These are phyloP conservation scores for Machimus rusticus DNA, from an alignment of 2,888 invertebrate genomes.

Conservation along the genomic window DNA sequence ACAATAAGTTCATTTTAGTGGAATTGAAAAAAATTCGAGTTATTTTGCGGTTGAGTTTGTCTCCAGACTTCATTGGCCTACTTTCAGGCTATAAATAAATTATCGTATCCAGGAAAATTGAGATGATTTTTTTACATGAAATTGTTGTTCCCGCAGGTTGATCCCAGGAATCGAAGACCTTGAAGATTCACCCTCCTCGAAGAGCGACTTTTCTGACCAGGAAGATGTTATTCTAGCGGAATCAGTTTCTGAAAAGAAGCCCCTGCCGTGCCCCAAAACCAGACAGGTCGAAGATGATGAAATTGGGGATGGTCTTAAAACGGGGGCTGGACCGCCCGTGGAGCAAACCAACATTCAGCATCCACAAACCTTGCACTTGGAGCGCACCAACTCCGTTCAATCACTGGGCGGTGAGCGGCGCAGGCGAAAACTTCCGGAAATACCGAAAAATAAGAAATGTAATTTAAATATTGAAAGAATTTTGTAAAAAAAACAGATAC, in stretches of 20 bases:
- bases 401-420: slow-evolving; percentile 67
- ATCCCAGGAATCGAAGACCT: slow-evolving; percentile 84
- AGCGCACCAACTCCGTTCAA: slow-evolving; percentile 47
- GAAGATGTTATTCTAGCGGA: slow-evolving; percentile 63
- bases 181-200: slow-evolving; percentile 81
- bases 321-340: slow-evolving; percentile 47
- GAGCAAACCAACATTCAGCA: background rate
- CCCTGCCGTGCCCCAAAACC: slow-evolving; percentile 47
- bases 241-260: slow-evolving; percentile 2
- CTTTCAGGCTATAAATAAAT: slow-evolving; percentile 33
- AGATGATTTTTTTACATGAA: background rate
- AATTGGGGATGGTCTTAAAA: slow-evolving; percentile 61
- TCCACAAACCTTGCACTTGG: slow-evolving; percentile 41
- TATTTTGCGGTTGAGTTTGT: background rate
- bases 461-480: slow-evolving; percentile 57
- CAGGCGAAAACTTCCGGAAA: slow-evolving; percentile 86
- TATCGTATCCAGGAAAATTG: background rate
- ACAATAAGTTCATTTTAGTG: background rate
- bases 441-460: slow-evolving; percentile 89
- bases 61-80: background rate
- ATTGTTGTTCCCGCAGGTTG: slow-evolving; percentile 67
- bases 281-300: slow-evolving; percentile 63
- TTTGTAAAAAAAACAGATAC: background rate
- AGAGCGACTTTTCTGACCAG: slow-evolving; percentile 74
- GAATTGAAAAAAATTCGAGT: background rate